A percentile compares a stretch with the other conserved stretches of the same genome.
Evolutionary conservation across 2,888 invertebrate species (phyloP).

Genomic region (Zeuzera pyrina): DNA sequence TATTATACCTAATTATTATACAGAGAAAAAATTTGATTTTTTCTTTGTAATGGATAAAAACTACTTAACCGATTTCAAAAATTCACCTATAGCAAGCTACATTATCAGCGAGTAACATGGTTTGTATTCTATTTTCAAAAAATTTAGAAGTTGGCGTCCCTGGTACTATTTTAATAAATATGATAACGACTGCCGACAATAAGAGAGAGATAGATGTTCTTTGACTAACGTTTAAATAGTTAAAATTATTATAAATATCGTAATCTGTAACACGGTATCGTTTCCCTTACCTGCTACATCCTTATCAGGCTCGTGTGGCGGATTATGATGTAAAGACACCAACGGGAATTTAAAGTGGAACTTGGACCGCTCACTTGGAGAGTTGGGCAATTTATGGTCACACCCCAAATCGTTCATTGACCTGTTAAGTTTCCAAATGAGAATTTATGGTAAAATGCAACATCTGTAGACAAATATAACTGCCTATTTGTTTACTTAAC

Average conservation of each 20-base stretch:
- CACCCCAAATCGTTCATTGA: slow-evolving; percentile 75
- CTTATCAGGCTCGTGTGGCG: slow-evolving; percentile 31
- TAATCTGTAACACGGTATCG: not conserved
- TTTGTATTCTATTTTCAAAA: too few species aligned
- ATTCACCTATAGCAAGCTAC: too few species aligned
- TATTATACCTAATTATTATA: too few species aligned
- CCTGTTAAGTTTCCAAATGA: slow-evolving; percentile 22
- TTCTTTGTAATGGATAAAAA: not conserved
- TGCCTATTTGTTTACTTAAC: too few species aligned
- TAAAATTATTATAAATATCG: not conserved
- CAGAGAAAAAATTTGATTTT: too few species aligned
- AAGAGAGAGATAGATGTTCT: not conserved
- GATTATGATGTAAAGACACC: slow-evolving; percentile 31
- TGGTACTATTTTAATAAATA: not conserved
- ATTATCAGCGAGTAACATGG: too few species aligned
- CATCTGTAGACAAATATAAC: too few species aligned
- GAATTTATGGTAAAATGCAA: too few species aligned
- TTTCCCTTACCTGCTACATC: slow-evolving; percentile 29
- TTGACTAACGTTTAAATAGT: not conserved
- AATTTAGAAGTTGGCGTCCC: too few species aligned
- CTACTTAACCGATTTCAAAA: too few species aligned
- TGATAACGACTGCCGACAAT: not conserved
- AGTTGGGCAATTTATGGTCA: slow-evolving; percentile 69
- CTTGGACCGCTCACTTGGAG: slow-evolving; percentile 81
- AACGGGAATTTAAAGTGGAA: slow-evolving; percentile 70